Percentiles rank a stretch among this genome's conserved stretches.
phyloP scores from a whole-genome alignment of 2,888 invertebrate species.

The Ichneumoninae sp. region DNA sequence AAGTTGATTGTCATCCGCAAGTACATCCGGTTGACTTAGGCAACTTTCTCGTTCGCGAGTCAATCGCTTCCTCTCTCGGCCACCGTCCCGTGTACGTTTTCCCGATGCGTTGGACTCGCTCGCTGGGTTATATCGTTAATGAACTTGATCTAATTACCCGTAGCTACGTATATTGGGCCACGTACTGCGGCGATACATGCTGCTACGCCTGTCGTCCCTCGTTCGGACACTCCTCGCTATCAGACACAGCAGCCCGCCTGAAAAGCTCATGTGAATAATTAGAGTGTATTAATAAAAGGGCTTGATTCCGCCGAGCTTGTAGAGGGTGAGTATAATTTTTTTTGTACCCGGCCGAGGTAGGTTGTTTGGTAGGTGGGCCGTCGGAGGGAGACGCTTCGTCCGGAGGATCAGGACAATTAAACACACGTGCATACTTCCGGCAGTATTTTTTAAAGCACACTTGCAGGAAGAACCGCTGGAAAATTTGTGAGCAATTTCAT shows the following conservation, averaged over 20 bases:
- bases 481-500: constrained; percentile 46
- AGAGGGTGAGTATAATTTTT: background rate
- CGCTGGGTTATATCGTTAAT: constrained; percentile 8
- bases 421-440: constrained; percentile 18
- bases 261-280: constrained; percentile 14
- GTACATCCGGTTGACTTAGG: background rate
- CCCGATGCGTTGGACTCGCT: background rate
- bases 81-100: background rate
- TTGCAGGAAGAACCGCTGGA: constrained; percentile 29
- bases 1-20: constrained; percentile 2
- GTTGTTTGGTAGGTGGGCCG: background rate
- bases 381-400: background rate
- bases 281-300: constrained; percentile 7
- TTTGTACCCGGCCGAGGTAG: background rate
- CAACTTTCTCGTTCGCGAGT: constrained; percentile 8
- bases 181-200: background rate
- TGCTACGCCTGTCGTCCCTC: background rate
- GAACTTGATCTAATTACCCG: constrained; percentile 33
- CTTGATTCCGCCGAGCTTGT: background rate
- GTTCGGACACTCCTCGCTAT: background rate
- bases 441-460: constrained; percentile 46
- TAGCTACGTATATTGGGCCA: constrained; percentile 7
- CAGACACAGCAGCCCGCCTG: background rate
- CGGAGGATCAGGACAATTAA: constrained; percentile 30
- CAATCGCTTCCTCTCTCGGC: background rate